phyloP scores from a whole-genome alignment of 2,888 invertebrate genomes.

The Chalcis sispes region DNA sequence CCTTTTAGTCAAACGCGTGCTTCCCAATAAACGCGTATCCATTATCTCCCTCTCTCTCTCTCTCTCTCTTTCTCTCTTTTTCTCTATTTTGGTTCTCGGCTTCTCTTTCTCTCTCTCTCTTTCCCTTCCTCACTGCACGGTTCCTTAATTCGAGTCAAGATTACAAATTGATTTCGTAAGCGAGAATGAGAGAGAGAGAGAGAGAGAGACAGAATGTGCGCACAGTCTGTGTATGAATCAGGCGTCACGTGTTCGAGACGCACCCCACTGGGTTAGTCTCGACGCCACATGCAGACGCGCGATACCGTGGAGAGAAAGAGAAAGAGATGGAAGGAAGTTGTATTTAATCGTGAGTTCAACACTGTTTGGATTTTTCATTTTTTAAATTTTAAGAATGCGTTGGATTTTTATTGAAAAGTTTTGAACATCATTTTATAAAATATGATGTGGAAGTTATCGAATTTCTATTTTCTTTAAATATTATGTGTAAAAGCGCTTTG shows the following conservation, averaged over 20 bases:
- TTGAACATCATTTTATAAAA: too few species aligned
- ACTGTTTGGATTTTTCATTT: too few species aligned
- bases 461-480: too few species aligned
- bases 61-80: background rate
- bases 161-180: conserved; percentile 76
- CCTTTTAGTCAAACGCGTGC: too few species aligned
- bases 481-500: too few species aligned
- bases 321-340: too few species aligned
- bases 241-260: conserved; percentile 76
- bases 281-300: background rate
- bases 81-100: background rate
- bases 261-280: conserved; percentile 67
- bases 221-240: conserved; percentile 71
- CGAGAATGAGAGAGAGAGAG: too few species aligned
- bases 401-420: too few species aligned
- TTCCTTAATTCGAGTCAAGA: conserved; percentile 75
- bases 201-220: background rate
- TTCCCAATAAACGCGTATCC: conserved; percentile 54
- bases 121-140: background rate
- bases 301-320: conserved; percentile 12
- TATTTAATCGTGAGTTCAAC: too few species aligned
- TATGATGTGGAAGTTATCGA: too few species aligned
- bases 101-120: conserved; percentile 8
- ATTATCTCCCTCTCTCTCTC: conserved; percentile 3
- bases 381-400: too few species aligned